Evolutionary conservation across 1,140 invertebrate genomes (phyloP), one percentile per base, ranked within the genome.

Genomic region (Drosophila tsacasi): DNA sequence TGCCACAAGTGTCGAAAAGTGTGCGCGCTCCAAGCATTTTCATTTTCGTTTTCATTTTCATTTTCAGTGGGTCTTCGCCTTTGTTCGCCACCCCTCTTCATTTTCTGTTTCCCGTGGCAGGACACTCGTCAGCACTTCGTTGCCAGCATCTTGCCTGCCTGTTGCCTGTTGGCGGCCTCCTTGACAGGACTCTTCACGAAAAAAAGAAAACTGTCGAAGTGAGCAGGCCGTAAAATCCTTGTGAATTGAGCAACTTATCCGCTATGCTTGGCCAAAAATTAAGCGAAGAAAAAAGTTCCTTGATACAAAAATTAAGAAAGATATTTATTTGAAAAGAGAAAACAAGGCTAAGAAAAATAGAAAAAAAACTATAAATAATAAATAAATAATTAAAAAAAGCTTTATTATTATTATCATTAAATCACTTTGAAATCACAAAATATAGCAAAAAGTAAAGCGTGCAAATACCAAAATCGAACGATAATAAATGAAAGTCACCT

Each of bases 1-100:
- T 52, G 65, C 65, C 76, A 68, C 54, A 83, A 84, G 82, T 84
- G 81, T 77, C 77, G 62, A 83, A 84, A 85, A 84, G 81, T 71
- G 76, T 64, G 65, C 72, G 49, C 66, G 66, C 76, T 76, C n/a
- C 63, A 76, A 80, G 64, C 54, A 65, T 62, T 60, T 79, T 46
- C 42, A 65, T 40, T 60, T 60, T 39, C 54, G 3, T 40, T 61
- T 60, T 39, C 54, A 9, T 49, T 49, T 49, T 49, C 46, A 65
- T 58, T 59, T 78, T 32, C 42, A 62, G 17, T 37, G 57, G 37
- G 57, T 19, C 37, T 23, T 19, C 17, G 58, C 39, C 39, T 71
- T 69, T 73, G 63, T 63, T 32, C 58, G 21, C 13, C 21, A n/a
- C 9, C 35, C 21, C 21, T 39, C 21, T 39, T 50, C 12, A 25